Evolutionary conservation across 2,888 invertebrate species (phyloP).

Genomic region (Drosophila parthenogenetica): DNA sequence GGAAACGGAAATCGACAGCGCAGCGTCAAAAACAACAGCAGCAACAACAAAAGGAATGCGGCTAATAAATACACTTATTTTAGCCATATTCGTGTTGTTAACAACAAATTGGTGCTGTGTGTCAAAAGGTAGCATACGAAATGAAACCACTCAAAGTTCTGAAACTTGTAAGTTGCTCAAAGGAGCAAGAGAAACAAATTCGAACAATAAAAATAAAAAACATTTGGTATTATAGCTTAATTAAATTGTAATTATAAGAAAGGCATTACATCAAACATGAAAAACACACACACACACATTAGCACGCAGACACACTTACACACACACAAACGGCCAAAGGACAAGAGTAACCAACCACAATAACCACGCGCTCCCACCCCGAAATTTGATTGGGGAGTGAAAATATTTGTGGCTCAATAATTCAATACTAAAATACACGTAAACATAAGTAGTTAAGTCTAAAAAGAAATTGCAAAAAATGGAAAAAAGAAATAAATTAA

Average conservation of each 20-base stretch:
- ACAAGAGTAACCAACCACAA: constrained; percentile 13
- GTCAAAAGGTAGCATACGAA: constrained; percentile 14
- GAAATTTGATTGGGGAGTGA: not conserved
- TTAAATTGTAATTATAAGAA: constrained; percentile 67
- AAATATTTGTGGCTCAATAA: constrained; percentile 14
- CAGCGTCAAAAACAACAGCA: constrained; percentile 20
- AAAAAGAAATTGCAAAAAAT: constrained; percentile 42
- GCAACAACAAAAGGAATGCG: constrained; percentile 32
- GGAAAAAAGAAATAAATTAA: constrained; percentile 29
- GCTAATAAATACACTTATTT: constrained; percentile 69
- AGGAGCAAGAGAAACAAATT: not conserved
- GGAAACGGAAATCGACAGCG: constrained; percentile 71
- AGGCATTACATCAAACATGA: constrained; percentile 34
- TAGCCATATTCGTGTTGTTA: constrained; percentile 68
- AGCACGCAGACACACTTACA: constrained; percentile 21
- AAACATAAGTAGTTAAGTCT: constrained; percentile 49
- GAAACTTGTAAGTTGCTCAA: not conserved
- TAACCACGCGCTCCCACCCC: constrained; percentile 2
- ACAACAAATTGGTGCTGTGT: constrained; percentile 28
- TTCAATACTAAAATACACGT: constrained; percentile 29
- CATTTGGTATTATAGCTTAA: constrained; percentile 70
- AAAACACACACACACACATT: constrained; percentile 13
- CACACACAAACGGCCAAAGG: constrained; percentile 33
- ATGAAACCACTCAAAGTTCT: constrained; percentile 2
- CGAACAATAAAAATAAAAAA: constrained; percentile 31